A percentile compares a stretch with the other conserved stretches of the same genome.
Conservation (phyloP, 2,888 invertebrate species). For the Oligia strigilis region DNA sequence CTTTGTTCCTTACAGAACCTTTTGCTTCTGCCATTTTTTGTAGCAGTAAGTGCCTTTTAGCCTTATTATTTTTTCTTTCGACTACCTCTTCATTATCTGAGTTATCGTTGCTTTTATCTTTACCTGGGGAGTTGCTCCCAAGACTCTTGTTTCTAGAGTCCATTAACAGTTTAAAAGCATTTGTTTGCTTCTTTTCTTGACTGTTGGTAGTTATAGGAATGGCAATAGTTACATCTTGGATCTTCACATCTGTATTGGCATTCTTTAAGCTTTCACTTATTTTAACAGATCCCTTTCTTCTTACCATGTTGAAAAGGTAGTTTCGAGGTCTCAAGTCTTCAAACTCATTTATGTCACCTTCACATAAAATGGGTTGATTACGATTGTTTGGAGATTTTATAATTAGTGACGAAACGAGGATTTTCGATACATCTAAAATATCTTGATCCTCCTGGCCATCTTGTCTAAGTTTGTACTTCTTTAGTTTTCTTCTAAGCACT, state of each 20-base stretch:
- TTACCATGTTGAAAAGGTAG: constrained; percentile 84
- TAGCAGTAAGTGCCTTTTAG: constrained; percentile 89
- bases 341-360: constrained; percentile 54
- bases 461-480: constrained; percentile 84
- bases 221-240: constrained; percentile 46
- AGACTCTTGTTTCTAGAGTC: constrained; percentile 92
- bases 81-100: constrained; percentile 71
- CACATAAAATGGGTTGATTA: constrained; percentile 45
- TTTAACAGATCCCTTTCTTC: constrained; percentile 72
- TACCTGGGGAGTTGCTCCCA: constrained; percentile 92
- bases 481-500: constrained; percentile 81
- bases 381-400: constrained; percentile 79
- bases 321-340: constrained; percentile 76
- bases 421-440: constrained; percentile 83
- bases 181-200: constrained; percentile 79
- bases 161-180: constrained; percentile 93
- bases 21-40: constrained; percentile 92
- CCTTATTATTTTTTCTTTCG: constrained; percentile 79
- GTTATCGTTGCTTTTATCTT: constrained; percentile 79
- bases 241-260: constrained; percentile 33
- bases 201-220: constrained; percentile 61
- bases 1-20: constrained; percentile 90
- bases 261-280: constrained; percentile 52
- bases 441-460: constrained; percentile 87
- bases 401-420: constrained; percentile 75